Percentiles rank a stretch among this genome's conserved stretches.
phyloP scores from a whole-genome alignment of 2,888 invertebrate species.

The Thymelicus acteon region DNA sequence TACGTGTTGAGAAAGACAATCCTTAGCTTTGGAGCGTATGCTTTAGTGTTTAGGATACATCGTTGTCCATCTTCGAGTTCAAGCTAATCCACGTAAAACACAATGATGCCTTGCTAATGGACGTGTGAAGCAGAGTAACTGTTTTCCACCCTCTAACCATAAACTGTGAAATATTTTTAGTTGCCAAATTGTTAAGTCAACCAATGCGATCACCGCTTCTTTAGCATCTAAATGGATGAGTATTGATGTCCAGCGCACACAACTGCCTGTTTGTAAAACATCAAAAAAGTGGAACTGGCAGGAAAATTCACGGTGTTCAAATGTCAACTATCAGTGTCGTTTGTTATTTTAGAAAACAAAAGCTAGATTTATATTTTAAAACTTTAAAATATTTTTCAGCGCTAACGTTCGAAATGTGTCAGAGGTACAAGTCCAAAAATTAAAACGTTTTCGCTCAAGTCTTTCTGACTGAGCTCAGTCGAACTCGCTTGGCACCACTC shows the following conservation, averaged over 20 bases:
- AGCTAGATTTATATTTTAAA: constrained; percentile 5
- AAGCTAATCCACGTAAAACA: background rate
- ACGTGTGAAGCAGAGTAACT: no score
- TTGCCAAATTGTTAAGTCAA: no score
- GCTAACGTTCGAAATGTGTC: constrained; percentile 2
- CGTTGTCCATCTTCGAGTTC: background rate
- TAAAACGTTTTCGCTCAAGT: constrained; percentile 21
- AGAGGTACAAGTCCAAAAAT: constrained; percentile 20
- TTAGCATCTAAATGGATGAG: no score
- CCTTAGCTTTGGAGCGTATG: background rate
- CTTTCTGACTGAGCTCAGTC: constrained; percentile 12
- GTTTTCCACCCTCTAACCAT: no score
- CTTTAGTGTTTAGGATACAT: background rate
- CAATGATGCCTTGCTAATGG: no score
- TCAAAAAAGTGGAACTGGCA: background rate
- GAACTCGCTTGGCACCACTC: constrained; percentile 19
- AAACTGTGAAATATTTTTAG: no score
- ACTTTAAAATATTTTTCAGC: background rate
- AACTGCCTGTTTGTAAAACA: background rate
- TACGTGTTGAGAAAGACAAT: constrained; percentile 20
- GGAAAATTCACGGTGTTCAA: background rate
- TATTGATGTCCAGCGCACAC: no score
- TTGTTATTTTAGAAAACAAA: background rate
- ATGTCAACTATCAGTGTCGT: background rate
- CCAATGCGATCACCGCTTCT: no score